Percentiles rank a stretch among this genome's conserved stretches.
Evolutionary conservation across 2,888 invertebrate genomes (phyloP).

Genomic region (Lasioglossum calceatum): DNA sequence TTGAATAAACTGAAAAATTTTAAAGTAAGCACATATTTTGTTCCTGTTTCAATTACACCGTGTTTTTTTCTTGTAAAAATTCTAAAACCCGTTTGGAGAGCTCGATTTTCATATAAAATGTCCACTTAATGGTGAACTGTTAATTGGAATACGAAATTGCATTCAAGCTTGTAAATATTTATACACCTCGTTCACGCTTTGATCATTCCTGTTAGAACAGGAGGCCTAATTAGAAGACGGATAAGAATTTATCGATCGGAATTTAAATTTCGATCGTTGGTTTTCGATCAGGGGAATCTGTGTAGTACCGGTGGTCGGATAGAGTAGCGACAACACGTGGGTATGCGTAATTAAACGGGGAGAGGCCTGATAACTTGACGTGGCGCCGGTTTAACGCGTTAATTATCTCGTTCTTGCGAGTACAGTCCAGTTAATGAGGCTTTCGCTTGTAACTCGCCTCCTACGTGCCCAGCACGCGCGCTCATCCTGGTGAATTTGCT

Average conservation of each 20-base stretch:
- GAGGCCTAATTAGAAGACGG: background rate
- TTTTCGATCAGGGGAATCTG: slow-evolving; percentile 18
- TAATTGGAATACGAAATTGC: background rate
- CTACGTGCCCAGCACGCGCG: slow-evolving; percentile 73
- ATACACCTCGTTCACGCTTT: background rate
- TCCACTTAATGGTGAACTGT: background rate
- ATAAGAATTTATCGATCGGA: background rate
- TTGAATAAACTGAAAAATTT: background rate
- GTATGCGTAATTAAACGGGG: slow-evolving; percentile 74
- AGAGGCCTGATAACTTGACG: slow-evolving; percentile 72
- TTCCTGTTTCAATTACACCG: background rate
- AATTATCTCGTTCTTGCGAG: slow-evolving; percentile 73
- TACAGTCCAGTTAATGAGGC: slow-evolving; percentile 73
- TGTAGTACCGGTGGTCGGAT: slow-evolving; percentile 68
- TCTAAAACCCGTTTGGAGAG: background rate
- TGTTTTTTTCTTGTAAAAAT: no score
- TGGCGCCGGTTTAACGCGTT: slow-evolving; percentile 73
- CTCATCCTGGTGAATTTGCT: slow-evolving; percentile 51
- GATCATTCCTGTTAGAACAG: background rate
- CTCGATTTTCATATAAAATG: background rate
- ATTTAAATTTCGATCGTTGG: slow-evolving; percentile 8
- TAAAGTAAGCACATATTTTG: background rate
- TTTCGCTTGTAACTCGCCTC: slow-evolving; percentile 75
- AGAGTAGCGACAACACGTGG: slow-evolving; percentile 71
- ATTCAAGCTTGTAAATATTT: background rate